A percentile compares a stretch with the other conserved stretches of the same genome.
These are phyloP conservation scores for Selenia dentaria DNA, from an alignment of 2,888 invertebrate genomes.

Conservation along the genomic window DNA sequence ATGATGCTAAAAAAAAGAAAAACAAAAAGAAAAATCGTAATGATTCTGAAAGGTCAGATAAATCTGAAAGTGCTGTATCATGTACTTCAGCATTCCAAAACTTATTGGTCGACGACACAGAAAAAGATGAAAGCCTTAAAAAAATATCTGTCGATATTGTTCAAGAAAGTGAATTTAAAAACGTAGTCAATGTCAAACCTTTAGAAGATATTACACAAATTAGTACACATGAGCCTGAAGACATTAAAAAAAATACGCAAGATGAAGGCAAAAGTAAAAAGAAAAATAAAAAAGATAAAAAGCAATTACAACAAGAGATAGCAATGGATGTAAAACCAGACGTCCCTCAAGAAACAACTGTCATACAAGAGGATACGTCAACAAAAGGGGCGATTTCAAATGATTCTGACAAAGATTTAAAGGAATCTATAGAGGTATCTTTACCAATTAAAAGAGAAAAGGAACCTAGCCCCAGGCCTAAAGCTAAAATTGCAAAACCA, in stretches of 20 bases:
- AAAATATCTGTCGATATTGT: not conserved
- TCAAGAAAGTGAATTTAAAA: not conserved
- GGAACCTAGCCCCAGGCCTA: conserved; percentile 47
- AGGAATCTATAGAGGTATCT: not conserved
- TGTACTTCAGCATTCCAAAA: conserved; percentile 63
- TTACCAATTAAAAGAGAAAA: conserved; percentile 12
- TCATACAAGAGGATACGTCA: not conserved
- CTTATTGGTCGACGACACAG: conserved; percentile 43
- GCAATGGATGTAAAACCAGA: conserved; percentile 5
- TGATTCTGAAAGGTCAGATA: conserved; percentile 69
- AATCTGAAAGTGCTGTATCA: conserved; percentile 51
- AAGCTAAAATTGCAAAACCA: conserved; percentile 67
- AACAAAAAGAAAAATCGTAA: conserved; percentile 70
- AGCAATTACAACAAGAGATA: conserved; percentile 27
- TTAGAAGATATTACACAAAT: conserved; percentile 13
- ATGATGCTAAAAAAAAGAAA: conserved; percentile 62
- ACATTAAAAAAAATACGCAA: conserved; percentile 19
- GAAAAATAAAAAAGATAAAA: conserved; percentile 47
- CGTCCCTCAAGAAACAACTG: conserved; percentile 15
- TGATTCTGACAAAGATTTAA: no score
- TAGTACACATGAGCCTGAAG: conserved; percentile 1
- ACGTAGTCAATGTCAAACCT: conserved; percentile 3
- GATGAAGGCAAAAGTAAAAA: conserved; percentile 39
- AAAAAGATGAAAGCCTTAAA: conserved; percentile 19
- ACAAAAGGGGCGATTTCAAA: not conserved